Conservation (phyloP, 2,113 vertebrate genomes). For the Morphnarchus princeps region DNA sequence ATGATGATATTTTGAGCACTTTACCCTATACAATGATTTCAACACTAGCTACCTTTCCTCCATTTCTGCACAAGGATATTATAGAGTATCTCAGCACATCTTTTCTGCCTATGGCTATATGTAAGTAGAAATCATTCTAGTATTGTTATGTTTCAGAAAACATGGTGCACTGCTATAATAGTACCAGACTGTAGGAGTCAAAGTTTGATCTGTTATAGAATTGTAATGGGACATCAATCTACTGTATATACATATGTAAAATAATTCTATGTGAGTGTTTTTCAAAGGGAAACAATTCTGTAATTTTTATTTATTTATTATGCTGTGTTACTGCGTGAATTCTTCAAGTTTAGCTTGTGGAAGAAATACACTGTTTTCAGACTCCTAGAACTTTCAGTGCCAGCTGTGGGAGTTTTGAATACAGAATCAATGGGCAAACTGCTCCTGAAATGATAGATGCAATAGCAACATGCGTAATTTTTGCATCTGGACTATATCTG, state of each 20-base stretch:
- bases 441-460: not conserved
- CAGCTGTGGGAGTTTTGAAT: not conserved
- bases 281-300: not conserved
- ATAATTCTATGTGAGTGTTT: not conserved
- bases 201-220: not conserved
- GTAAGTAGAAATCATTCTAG: slow-evolving; percentile 81
- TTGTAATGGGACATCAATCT: not conserved
- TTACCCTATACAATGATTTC: slow-evolving; percentile 99
- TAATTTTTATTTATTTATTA: not conserved
- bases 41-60: slow-evolving; percentile 98
- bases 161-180: not conserved
- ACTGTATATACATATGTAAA: not conserved
- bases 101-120: slow-evolving; percentile 98
- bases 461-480: not conserved
- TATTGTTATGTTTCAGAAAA: not conserved
- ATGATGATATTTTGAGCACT: slow-evolving; percentile 98
- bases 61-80: slow-evolving; percentile 99
- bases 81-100: slow-evolving; percentile 99
- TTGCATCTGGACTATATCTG: not conserved
- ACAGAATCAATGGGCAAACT: not conserved
- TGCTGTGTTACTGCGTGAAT: not conserved
- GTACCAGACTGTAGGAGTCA: not conserved
- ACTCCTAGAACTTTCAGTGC: not conserved
- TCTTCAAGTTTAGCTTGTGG: not conserved
- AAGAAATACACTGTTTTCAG: not conserved